These are phyloP conservation scores for Pseudomyrmex gracilis DNA, from an alignment of 1,140 invertebrate species.

Conservation along the genomic window DNA sequence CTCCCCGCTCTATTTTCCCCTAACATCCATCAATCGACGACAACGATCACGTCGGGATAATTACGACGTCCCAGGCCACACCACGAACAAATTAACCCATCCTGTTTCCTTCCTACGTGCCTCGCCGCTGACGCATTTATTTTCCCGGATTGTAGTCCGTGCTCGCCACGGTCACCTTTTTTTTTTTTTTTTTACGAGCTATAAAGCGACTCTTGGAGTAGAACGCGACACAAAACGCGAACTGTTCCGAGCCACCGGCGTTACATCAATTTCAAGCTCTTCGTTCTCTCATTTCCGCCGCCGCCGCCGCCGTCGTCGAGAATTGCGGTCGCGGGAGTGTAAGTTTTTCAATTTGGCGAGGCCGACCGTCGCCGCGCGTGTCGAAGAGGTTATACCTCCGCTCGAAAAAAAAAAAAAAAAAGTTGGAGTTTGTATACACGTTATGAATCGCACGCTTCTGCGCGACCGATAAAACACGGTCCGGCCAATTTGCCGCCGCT, in stretches of 20 bases:
- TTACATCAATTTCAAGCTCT: conserved; percentile 52
- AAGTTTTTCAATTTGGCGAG: conserved; percentile 57
- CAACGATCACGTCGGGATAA: conserved; percentile 52
- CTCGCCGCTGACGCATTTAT: conserved; percentile 47
- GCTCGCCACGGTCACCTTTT: neutral
- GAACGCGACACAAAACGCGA: conserved; percentile 49
- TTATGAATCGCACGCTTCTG: conserved; percentile 4
- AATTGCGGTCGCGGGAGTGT: conserved; percentile 22
- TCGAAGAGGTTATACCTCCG: neutral
- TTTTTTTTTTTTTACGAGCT: conserved; percentile 42
- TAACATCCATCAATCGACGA: conserved; percentile 49
- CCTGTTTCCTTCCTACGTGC: conserved; percentile 42
- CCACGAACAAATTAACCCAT: conserved; percentile 44
- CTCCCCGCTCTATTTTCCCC: conserved; percentile 17
- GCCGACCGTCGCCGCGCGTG: neutral
- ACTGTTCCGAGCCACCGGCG: conserved; percentile 25
- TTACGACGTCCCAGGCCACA: conserved; percentile 48
- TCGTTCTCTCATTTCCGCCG: conserved; percentile 40
- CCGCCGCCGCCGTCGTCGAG: conserved; percentile 13
- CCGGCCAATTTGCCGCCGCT: conserved; percentile 38
- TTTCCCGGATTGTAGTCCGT: conserved; percentile 45
- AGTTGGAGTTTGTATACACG: neutral
- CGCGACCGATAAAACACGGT: conserved; percentile 14
- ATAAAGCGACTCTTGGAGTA: conserved; percentile 34
- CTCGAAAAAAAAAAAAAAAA: neutral